These are phyloP conservation scores for Meteorus sp. DNA, from an alignment of 1,140 invertebrate species.

Conservation along the genomic window DNA sequence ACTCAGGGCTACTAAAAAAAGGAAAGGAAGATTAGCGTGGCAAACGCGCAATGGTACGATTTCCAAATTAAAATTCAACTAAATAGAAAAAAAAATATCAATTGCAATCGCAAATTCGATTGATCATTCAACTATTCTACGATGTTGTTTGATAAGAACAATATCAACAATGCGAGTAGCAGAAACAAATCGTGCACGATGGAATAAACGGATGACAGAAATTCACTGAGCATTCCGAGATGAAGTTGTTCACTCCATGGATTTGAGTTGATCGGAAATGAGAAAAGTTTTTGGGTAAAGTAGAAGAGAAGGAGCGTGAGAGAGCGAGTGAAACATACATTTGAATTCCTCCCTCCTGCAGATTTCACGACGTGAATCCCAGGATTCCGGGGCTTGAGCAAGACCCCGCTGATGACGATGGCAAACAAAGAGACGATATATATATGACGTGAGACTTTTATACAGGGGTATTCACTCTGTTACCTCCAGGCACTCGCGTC, in stretches of 20 bases:
- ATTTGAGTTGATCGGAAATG: slow-evolving; percentile 50
- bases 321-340: too few species aligned
- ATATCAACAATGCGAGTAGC: slow-evolving; percentile 34
- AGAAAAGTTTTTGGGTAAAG: slow-evolving; percentile 43
- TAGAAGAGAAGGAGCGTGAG: too few species aligned
- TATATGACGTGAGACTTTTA: slow-evolving; percentile 20
- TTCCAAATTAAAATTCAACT: neutral
- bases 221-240: slow-evolving; percentile 1
- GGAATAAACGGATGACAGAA: slow-evolving; percentile 8
- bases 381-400: neutral
- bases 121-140: neutral
- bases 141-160: neutral
- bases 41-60: neutral
- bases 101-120: too few species aligned
- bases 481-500: slow-evolving; percentile 22
- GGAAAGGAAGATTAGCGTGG: slow-evolving; percentile 38
- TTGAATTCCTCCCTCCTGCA: too few species aligned
- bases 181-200: slow-evolving; percentile 43
- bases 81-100: neutral
- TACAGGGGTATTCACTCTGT: too few species aligned
- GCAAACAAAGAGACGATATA: slow-evolving; percentile 17
- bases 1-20: slow-evolving; percentile 33
- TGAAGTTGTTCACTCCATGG: slow-evolving; percentile 15
- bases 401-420: slow-evolving; percentile 6
- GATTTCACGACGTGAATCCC: too few species aligned